Evolutionary conservation across 2,888 invertebrate genomes (phyloP), one percentile per base, ranked within the genome.

Genomic region (Hemithea aestivaria): DNA sequence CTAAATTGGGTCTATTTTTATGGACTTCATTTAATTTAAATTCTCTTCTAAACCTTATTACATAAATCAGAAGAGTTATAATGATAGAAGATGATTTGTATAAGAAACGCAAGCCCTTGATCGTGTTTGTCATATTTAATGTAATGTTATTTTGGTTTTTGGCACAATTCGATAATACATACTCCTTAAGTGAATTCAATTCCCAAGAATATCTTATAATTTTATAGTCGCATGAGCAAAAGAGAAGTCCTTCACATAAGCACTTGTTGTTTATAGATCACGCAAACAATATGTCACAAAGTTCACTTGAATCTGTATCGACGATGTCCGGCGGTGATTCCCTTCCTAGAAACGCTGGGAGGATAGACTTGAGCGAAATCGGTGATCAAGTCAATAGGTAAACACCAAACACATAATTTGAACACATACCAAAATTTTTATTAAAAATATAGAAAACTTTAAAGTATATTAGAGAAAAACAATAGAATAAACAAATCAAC

Each of bases 271-370:
- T 73, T 70, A 57, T 73, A 90, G 91, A 91, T 56, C 87, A 93
- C 51, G 84, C 90, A 40, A 94, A 93, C 71, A 94, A 93, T 40
- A 85, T 89, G 62, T 94, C 94, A 33, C 93, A 93, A 54, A 89
- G 92, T 53, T 94, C 94, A 48, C 87, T 95, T 30, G 94, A 95
- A 65, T 95, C 95, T 0, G 92, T 91, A 16, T 93, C 93, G 0
- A 91, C 91, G 6, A 88, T 92, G 83, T 93, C 93, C 2, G 91
- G 90, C 23, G 90, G 85, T 0, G 88, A 87, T 41, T 85, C 84
- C 1, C 66, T 87, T 11, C 87, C 87, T 1, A 67, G 84, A 46
- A 84, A 84, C 50, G 48, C 61, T 24, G 73, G 76, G 7, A 66
- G 76, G 23, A 54, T 85, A 45, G 80, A 88, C 52, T 62, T 85